A percentile compares a stretch with the other conserved stretches of the same genome.
phyloP scores from a whole-genome alignment of 2,113 vertebrate genomes.

The Chaetura pelagica region DNA sequence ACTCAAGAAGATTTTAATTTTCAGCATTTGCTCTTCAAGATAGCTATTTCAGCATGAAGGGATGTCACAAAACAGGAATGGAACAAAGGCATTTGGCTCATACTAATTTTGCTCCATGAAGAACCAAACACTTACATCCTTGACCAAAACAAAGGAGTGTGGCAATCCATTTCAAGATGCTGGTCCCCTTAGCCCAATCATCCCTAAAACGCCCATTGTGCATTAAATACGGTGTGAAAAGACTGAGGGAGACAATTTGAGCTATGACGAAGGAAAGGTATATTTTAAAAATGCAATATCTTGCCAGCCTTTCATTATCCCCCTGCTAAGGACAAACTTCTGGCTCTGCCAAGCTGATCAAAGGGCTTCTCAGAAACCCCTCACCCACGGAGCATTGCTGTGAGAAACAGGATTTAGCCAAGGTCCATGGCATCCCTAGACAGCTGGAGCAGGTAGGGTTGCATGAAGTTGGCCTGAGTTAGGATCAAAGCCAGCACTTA shows the following conservation, averaged over 20 bases:
- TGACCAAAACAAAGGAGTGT: neutral
- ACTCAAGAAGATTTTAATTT: constrained; percentile 52
- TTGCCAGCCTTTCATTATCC: neutral
- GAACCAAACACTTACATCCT: neutral
- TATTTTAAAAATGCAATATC: neutral
- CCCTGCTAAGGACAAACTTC: neutral
- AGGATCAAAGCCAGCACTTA: neutral
- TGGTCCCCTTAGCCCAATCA: neutral
- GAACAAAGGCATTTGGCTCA: neutral
- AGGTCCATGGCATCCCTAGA: neutral
- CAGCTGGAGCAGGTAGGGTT: neutral
- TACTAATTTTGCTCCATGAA: neutral
- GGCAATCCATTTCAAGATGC: neutral
- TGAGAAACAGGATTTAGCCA: neutral
- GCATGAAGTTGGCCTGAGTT: neutral
- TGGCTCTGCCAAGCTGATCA: neutral
- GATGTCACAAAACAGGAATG: constrained; percentile 14
- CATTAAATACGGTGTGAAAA: neutral
- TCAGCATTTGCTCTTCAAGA: constrained; percentile 29
- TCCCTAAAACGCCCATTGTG: neutral
- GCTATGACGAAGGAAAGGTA: neutral
- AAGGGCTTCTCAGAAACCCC: neutral
- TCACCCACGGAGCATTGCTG: neutral
- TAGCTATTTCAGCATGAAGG: neutral
- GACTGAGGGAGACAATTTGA: neutral